Conservation (phyloP, 30 jellyfish, hydroid and myxozoan genomes). For the Morbakka virulenta region DNA sequence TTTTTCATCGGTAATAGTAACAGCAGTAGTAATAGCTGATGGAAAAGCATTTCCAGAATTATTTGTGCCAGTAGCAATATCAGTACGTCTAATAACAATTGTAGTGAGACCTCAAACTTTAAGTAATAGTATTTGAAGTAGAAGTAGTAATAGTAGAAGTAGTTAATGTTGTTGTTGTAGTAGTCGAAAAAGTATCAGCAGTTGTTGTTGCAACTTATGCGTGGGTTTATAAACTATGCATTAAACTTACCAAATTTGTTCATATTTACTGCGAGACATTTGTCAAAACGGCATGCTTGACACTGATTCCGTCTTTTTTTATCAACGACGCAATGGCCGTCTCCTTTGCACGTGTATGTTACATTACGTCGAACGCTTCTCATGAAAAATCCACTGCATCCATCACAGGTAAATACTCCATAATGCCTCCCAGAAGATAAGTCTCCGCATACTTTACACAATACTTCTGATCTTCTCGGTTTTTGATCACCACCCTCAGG, state of each 20-base stretch:
- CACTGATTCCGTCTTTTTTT: constrained; percentile 79
- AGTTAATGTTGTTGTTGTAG: too few species aligned
- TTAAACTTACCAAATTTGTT: constrained; percentile 72
- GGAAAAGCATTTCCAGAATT: too few species aligned
- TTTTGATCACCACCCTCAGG: constrained; percentile 10
- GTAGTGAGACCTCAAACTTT: too few species aligned
- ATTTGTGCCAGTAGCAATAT: too few species aligned
- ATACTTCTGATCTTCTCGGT: constrained; percentile 28
- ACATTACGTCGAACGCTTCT: constrained; percentile 67
- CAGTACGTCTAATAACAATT: too few species aligned
- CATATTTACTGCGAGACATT: constrained; percentile 77
- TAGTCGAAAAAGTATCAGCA: too few species aligned
- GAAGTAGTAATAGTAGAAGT: too few species aligned
- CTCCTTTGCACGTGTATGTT: constrained; percentile 76
- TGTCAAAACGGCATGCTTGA: constrained; percentile 80
- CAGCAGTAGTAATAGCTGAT: too few species aligned
- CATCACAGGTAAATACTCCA: constrained; percentile 82
- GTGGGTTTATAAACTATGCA: too few species aligned
- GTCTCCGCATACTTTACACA: constrained; percentile 83
- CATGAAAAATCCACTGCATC: constrained; percentile 88
- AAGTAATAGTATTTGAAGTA: too few species aligned
- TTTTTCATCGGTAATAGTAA: too few species aligned
- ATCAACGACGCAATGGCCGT: constrained; percentile 71
- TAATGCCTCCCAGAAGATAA: constrained; percentile 82
- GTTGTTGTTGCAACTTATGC: too few species aligned